Base-by-base conservation (phyloP, 2,113 vertebrate genomes). In the Cavia porcellus region DNA sequence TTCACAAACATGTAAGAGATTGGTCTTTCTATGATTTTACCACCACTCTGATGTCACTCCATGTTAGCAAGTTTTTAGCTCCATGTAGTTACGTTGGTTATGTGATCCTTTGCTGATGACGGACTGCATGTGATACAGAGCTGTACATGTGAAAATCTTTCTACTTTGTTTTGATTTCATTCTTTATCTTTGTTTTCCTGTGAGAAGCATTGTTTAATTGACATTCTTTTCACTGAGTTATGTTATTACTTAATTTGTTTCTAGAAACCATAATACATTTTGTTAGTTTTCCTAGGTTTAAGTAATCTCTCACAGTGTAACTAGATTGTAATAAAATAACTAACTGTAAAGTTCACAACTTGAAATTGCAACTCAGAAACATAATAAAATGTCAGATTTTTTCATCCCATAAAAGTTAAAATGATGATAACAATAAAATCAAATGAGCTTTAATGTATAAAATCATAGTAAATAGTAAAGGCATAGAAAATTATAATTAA, bases 351-450 rank as follows among this genome's bases (percentile, higher is more conserved):
- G 86, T 96, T 45, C 97, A 85, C 12, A 77, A 93, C 89, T 92
- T 96, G 96, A 98, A 97, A 96, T 25, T 97, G 55, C n/a, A 97
- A 95, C 97, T 98, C 89, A 96, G 87, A 97, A 98, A 96, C 92
- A 94, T 95, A 87, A 95, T 97, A 96, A 98, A 98, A 98, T 98
- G 98, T 55, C 98, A 97, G 70, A 96, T 95, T 97, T 52, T 97
- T 62, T 84, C 50, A 92, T 98, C 55, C 17, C 55, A 57, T 98
- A 98, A 98, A 98, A 98, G 68, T 98, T 98, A 97, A 98, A 98
- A 93, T 94, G n/a, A 95, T 98, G 98, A 96, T 96, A 96, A 64
- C 89, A 97, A 91, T 82, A 80, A 97, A 98, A 97, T n/a, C 95
- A 98, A 96, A 96, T 98, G 96, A 98, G 98, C 98, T 94, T 24